Percentiles rank a stretch among this genome's conserved stretches.
Evolutionary conservation across 1,140 invertebrate genomes (phyloP).

Genomic region (Tetragnatha versicolor): DNA sequence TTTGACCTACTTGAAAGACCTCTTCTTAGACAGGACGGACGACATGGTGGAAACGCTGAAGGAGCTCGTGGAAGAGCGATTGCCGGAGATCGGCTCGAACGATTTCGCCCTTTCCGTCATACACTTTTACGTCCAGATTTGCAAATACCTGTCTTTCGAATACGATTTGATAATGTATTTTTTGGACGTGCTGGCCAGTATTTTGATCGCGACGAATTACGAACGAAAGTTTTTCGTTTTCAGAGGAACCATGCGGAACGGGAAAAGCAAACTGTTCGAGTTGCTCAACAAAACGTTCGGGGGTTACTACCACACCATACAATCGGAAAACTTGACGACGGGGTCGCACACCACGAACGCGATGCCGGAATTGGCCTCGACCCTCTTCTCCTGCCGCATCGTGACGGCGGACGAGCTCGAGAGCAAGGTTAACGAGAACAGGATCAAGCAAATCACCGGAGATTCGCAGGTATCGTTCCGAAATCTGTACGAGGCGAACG

Average conservation of each 20-base stretch:
- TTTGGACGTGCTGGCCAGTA: neutral
- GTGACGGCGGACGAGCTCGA: constrained; percentile 12
- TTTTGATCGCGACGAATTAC: constrained; percentile 34
- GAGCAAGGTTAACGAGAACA: constrained; percentile 19
- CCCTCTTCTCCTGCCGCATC: constrained; percentile 5
- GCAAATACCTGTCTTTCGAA: constrained; percentile 4
- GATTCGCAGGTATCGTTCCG: neutral
- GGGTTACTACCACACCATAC: constrained; percentile 1
- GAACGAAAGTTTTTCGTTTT: constrained; percentile 25
- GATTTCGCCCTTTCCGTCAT: neutral
- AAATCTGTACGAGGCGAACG: constrained; percentile 13
- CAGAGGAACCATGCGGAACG: neutral
- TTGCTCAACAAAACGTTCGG: neutral
- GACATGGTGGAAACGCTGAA: neutral
- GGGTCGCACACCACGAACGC: neutral
- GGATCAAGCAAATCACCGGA: constrained; percentile 26
- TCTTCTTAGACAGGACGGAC: neutral
- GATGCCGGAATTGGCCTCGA: constrained; percentile 5
- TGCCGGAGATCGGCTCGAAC: too few species aligned
- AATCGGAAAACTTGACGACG: neutral
- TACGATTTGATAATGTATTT: constrained; percentile 17
- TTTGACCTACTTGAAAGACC: neutral
- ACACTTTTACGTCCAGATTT: neutral
- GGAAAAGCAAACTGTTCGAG: constrained; percentile 35
- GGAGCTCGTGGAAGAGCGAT: neutral